Conservation (phyloP, 92 coral and sea anemone species). For the Bergia puertoricense region DNA sequence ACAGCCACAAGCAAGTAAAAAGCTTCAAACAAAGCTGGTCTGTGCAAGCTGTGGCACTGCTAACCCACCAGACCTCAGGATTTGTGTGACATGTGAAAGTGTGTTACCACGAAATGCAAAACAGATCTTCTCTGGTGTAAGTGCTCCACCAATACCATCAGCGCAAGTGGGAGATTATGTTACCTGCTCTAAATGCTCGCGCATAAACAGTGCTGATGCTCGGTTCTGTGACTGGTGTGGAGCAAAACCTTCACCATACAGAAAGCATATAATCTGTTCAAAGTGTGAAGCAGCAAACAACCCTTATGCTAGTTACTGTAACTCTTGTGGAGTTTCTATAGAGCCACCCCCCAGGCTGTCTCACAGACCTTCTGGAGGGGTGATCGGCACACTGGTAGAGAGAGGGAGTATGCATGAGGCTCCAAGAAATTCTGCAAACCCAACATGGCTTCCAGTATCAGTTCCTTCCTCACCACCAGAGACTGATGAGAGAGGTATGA, state of each 20-base stretch:
- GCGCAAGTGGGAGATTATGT: constrained; percentile 78
- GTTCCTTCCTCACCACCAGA: constrained; percentile 79
- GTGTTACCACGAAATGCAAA: constrained; percentile 84
- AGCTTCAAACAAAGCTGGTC: constrained; percentile 76
- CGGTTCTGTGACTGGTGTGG: constrained; percentile 99
- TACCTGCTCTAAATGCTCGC: constrained; percentile 91
- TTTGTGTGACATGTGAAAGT: constrained; percentile 92
- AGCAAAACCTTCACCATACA: constrained; percentile 77
- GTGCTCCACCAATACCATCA: constrained; percentile 94
- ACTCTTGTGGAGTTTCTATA: constrained; percentile 87
- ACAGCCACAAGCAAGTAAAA: constrained; percentile 87
- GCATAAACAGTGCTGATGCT: constrained; percentile 96
- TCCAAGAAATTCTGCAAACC: constrained; percentile 55
- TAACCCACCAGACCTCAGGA: constrained; percentile 87
- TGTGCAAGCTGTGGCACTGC: constrained; percentile 93
- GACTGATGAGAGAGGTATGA: constrained; percentile 79
- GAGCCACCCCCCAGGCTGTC: constrained; percentile 96
- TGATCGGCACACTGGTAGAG: constrained; percentile 93
- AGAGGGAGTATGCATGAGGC: constrained; percentile 68
- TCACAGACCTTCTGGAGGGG: constrained; percentile 65
- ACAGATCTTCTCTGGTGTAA: constrained; percentile 76
- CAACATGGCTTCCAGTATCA: constrained; percentile 96
- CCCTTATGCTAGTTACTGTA: constrained; percentile 82
- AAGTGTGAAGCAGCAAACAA: constrained; percentile 85
- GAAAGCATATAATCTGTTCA: constrained; percentile 77